Base-by-base conservation (phyloP, 1,140 invertebrate species). In the Pectinophora gossypiella region DNA sequence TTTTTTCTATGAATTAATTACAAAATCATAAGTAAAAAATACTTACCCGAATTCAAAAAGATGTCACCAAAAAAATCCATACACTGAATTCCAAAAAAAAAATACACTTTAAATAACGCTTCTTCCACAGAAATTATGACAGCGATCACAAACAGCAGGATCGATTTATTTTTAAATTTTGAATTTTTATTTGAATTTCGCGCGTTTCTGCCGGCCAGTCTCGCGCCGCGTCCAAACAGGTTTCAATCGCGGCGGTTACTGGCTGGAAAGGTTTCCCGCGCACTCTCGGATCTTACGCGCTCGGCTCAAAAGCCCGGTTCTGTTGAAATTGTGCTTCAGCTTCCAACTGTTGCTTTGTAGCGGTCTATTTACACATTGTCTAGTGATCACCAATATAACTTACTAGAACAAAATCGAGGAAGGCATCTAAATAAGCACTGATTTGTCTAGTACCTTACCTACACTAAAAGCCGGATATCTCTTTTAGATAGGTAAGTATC, bases 191-290 rank as follows among this genome's bases (percentile, higher is more conserved):
- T 61, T 56, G 55, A 60, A 64, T 58, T 59, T 64, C 56, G 58
- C 68, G 62, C 57, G 53, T 15, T 19, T 19, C 6, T 40, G 22
- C 32, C 19, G 52, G 48, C 12, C 43, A 40, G 38, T 49, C 43
- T 19, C 27, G 19, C 19, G 6, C 36, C 10, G 36, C 75, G 75
- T 75, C 65, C 70, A 62, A 54, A 49, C 75, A 46, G 64, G 64
- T 36, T 63, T 69, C 58, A 64, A 68, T 67, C 74, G 66, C 65
- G 72, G 48, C 68, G 68, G 55, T 54, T 52, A 77, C 74, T 76
- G 73, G 44, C 36, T 5, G 5, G 23, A 27, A 27, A 12, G 23
- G 5, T 5, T 5, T 27, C 12, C 23, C 5, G 23, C 23, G 23
- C 23, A 27, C 5, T 12, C 5, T 12, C 5, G 23, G 23, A 6